Base-by-base conservation (phyloP, 2,113 vertebrate species). In the Phaethon lepturus region DNA sequence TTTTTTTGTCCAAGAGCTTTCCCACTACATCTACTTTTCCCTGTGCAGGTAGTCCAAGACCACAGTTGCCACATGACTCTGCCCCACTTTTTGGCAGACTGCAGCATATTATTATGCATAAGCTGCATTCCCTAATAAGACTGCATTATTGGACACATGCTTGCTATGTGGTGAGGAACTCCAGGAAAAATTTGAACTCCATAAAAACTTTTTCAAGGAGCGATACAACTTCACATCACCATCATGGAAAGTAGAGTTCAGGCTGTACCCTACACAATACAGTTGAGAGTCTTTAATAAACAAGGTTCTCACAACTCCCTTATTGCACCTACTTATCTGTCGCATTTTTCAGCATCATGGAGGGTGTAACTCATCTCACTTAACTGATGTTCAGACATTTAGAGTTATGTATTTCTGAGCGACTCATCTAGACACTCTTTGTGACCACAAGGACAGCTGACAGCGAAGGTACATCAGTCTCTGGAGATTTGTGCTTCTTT, bases 1-100 rank as follows among this genome's bases (percentile, higher is more conserved):
- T 52, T 92, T 92, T 68, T 56, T 90, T 86, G 40, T 95, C 64
- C 86, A 74, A 91, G 72, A 86, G 52, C 50, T 93, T 93, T 92
- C 64, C 64, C n/a, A 40, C 56, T 25, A 31, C 25, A 71, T 60
- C n/a, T 56, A 59, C 42, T 91, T 64, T 84, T 64, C 49, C 52
- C 49, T 62, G 17, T 62, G 45, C 83, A 91, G 44, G 64, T 47
- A 56, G 13, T 63, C 38, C 40, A 63, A 74, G 67, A 74, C 13
- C 42, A 45, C 42, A 90, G 44, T 0, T 63, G 64, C 64, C 47
- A 53, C 33, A 24, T 22, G 45, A 45, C 67, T 60, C 35, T 87
- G 59, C 26, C 12, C 24, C 10, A 40, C 14, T 40, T 79, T 66
- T 60, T 64, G 47, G n/a, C 64, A 86, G 25, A 31, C 20, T 60